A percentile compares a stretch with the other conserved stretches of the same genome.
Evolutionary conservation across 2,888 invertebrate genomes (phyloP).

Genomic region (Scrobipalpa atriplicella): DNA sequence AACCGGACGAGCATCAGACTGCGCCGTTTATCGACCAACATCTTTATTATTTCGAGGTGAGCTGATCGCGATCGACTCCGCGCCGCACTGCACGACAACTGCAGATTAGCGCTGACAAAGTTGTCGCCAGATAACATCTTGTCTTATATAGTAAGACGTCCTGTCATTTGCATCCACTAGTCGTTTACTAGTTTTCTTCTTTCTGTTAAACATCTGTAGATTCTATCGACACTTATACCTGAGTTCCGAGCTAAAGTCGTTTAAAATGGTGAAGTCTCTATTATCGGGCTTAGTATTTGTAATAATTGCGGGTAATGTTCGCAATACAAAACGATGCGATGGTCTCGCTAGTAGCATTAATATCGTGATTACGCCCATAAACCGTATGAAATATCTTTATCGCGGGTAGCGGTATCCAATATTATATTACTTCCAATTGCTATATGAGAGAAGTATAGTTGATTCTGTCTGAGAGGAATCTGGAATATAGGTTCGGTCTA

Average conservation of each 20-base stretch:
- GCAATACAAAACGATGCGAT: constrained; percentile 20
- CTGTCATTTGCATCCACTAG: constrained; percentile 20
- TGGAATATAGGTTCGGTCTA: constrained; percentile 11
- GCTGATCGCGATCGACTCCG: constrained; percentile 32
- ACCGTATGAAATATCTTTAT: constrained; percentile 44
- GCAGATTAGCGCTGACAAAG: constrained; percentile 29
- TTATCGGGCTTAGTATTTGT: neutral
- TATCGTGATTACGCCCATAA: constrained; percentile 37
- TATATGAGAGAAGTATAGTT: constrained; percentile 34
- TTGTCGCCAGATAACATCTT: constrained; percentile 24
- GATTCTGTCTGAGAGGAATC: constrained; percentile 11
- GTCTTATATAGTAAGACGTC: constrained; percentile 19
- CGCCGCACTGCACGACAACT: constrained; percentile 19
- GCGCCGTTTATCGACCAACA: constrained; percentile 52
- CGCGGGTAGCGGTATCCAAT: constrained; percentile 30
- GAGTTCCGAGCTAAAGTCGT: constrained; percentile 9
- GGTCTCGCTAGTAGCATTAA: constrained; percentile 17
- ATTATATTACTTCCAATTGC: constrained; percentile 40
- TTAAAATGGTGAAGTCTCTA: constrained; percentile 15
- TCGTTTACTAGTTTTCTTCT: constrained; percentile 17
- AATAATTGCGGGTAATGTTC: constrained; percentile 13
- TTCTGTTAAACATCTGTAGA: constrained; percentile 15
- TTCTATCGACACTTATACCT: constrained; percentile 11
- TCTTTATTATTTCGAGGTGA: constrained; percentile 50
- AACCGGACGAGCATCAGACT: constrained; percentile 42